Evolutionary conservation across 1,140 invertebrate species (phyloP), one percentile per base, ranked within the genome.

Genomic region (Drosophila novamexicana): DNA sequence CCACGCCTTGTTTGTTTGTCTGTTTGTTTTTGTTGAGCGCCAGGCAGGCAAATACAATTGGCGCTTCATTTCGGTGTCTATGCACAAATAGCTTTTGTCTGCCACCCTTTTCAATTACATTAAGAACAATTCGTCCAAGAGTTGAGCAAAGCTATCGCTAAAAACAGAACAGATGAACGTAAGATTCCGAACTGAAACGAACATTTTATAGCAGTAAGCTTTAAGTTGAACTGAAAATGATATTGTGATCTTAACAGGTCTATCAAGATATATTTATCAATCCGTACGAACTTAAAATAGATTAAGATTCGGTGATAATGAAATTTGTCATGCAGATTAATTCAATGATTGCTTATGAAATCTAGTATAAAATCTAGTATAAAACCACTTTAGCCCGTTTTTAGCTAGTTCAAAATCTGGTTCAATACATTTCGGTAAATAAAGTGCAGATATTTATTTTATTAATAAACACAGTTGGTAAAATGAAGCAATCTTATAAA

Each of bases 31-130:
- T 47, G 49, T 58, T 65, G 42, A 39, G 12, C 18, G 54, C 12
- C 3, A 29, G 18, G 29, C 29, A n/a, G 36, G 50, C 59, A 49
- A 71, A 65, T 64, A 70, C 50, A 64, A 57, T 71, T 47, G 66
- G 14, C 58, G 58, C 40, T 69, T 63, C 57, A 53, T 22, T 36
- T 34, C 57, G 14, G 45, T 44, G 42, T 59, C 54, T 29, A 57
- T 57, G 18, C 54, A 42, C 18, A 42, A 42, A n/a, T 22, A 36
- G 37, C 18, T 57, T 59, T 52, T 40, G 42, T 61, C 54, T 9
- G 45, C 16, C 45, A 34, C 65, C 70, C 42, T 39, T 73, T 67
- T 67, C 64, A 73, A 73, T 73, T 73, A 73, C 70, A 73, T 73
- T 73, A 73, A 58, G 53, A 61, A 69, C 54, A 32, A 39, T 36